A percentile compares a stretch with the other conserved stretches of the same genome.
Conservation (phyloP, 2,888 invertebrate species). For the Dinocampus coccinellae region DNA sequence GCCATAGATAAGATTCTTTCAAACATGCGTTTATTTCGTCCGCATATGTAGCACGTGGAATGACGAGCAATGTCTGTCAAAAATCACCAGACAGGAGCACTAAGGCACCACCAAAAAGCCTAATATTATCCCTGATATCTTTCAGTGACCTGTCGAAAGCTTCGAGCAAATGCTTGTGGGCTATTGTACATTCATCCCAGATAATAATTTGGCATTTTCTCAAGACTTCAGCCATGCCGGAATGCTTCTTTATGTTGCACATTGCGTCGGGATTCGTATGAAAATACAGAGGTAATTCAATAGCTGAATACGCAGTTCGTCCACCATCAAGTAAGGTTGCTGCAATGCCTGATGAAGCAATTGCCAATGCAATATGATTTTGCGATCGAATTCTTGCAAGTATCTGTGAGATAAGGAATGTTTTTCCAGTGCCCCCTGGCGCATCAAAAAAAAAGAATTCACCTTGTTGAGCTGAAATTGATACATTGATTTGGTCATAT, state of each 20-base stretch:
- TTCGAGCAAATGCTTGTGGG: constrained; percentile 59
- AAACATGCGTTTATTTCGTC: constrained; percentile 53
- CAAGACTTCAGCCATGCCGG: constrained; percentile 44
- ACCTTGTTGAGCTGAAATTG: constrained; percentile 58
- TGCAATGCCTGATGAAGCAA: neutral
- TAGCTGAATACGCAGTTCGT: constrained; percentile 27
- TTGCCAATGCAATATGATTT: constrained; percentile 54
- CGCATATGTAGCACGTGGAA: constrained; percentile 48
- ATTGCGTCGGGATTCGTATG: neutral
- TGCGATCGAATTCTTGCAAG: constrained; percentile 32
- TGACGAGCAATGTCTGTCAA: constrained; percentile 53
- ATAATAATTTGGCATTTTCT: constrained; percentile 21
- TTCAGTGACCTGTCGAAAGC: constrained; percentile 55
- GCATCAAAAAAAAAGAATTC: neutral
- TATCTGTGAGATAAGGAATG: constrained; percentile 50
- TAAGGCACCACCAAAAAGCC: constrained; percentile 46
- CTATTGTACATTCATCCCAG: constrained; percentile 59
- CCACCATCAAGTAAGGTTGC: constrained; percentile 20
- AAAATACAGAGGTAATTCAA: constrained; percentile 9
- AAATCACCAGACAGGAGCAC: constrained; percentile 54
- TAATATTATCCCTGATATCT: constrained; percentile 43
- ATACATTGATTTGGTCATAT: constrained; percentile 51
- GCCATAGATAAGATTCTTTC: constrained; percentile 44
- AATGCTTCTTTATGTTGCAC: constrained; percentile 47
- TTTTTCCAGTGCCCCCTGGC: neutral